Conservation (phyloP, 2,797 vertebrate species). For the Acanthis flammea region DNA sequence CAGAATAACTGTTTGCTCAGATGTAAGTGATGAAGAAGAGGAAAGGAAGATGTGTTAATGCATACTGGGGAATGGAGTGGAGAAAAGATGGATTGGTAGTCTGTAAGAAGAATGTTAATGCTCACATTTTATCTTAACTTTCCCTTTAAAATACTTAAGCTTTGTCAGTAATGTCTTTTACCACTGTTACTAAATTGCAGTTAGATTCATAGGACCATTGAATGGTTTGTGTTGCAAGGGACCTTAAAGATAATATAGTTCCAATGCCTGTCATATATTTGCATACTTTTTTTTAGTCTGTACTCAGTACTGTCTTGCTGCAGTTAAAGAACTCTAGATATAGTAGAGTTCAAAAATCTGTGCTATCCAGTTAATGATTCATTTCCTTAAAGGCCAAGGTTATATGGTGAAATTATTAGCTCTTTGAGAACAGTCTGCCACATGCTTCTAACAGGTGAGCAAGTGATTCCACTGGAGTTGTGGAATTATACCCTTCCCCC, state of each 20-base stretch:
- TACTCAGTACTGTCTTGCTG: not conserved
- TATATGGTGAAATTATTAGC: not conserved
- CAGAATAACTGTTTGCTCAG: not conserved
- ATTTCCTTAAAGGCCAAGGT: not conserved
- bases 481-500: not conserved
- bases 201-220: not conserved
- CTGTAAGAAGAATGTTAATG: not conserved
- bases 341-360: not conserved
- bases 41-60: not conserved
- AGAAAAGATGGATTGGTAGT: not conserved
- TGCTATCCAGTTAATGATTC: not conserved
- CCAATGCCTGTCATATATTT: not conserved
- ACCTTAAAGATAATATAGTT: not conserved
- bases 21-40: not conserved
- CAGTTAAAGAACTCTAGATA: not conserved
- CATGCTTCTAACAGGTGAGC: not conserved
- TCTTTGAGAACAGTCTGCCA: not conserved
- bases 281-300: not conserved
- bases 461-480: not conserved
- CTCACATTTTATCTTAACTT: not conserved
- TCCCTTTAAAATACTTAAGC: not conserved
- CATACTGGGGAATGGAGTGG: not conserved
- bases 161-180: not conserved
- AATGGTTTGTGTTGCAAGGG: not conserved
- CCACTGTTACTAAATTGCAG: not conserved